Evolutionary conservation across 2,113 vertebrate species (phyloP).

Genomic region (Grantiella picta): DNA sequence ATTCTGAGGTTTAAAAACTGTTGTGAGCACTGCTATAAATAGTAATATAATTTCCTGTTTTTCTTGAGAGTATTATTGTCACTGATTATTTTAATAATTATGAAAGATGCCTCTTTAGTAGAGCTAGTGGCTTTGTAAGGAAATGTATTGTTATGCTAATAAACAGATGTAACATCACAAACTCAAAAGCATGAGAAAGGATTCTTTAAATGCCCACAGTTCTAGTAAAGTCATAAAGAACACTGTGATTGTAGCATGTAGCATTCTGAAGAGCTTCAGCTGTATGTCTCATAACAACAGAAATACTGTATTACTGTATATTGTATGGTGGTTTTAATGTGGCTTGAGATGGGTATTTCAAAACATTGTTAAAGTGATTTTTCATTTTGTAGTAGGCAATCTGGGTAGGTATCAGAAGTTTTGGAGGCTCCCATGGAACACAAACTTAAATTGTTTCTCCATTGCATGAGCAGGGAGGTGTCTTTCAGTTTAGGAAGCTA

Average conservation of each 20-base stretch:
- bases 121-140: background rate
- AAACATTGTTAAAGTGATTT: background rate
- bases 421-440: background rate
- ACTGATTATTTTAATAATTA: background rate
- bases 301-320: background rate
- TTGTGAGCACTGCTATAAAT: background rate
- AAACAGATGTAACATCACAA: background rate
- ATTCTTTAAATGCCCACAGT: background rate
- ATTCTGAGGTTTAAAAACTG: background rate
- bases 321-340: background rate
- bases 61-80: background rate
- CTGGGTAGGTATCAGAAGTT: background rate
- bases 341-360: background rate
- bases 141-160: background rate
- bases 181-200: background rate
- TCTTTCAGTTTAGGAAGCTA: background rate
- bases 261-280: background rate
- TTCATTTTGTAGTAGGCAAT: background rate
- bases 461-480: accelerated
- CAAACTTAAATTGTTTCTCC: background rate
- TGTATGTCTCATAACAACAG: background rate
- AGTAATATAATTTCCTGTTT: background rate
- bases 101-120: background rate
- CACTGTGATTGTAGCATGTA: background rate
- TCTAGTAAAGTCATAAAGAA: background rate